These are phyloP conservation scores for Hemichromis elongatus DNA, from an alignment of 2,113 vertebrate genomes.

Conservation along the genomic window DNA sequence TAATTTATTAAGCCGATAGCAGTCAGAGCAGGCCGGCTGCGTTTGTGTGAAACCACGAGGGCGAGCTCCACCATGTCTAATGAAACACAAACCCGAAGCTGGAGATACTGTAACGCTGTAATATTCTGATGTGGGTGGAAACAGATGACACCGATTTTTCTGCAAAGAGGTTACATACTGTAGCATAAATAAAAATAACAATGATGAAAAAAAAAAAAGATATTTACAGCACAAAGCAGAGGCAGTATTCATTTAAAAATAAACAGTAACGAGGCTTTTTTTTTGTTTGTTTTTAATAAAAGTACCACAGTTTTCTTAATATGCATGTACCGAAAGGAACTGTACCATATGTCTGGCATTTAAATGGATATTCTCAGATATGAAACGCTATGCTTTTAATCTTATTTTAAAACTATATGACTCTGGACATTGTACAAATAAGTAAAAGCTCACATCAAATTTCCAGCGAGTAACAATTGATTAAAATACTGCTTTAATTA, in stretches of 20 bases:
- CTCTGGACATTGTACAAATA: conserved; percentile 43
- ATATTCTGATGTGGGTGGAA: conserved; percentile 21
- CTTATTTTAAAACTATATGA: conserved; percentile 36
- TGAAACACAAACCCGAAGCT: background rate
- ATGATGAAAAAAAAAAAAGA: background rate
- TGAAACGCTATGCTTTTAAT: background rate
- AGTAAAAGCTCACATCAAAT: conserved; percentile 46
- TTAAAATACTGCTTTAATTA: conserved; percentile 60
- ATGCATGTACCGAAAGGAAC: conserved; percentile 64
- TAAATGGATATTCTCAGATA: background rate
- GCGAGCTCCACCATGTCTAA: conserved; percentile 20
- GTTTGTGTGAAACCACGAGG: background rate
- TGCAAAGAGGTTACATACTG: background rate
- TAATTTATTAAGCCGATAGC: conserved; percentile 31
- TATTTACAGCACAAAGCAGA: conserved; percentile 28
- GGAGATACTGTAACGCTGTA: background rate
- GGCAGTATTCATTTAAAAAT: conserved; percentile 16
- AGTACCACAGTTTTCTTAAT: conserved; percentile 57
- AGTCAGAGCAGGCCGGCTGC: background rate
- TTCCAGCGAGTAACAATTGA: conserved; percentile 36
- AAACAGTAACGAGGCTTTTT: conserved; percentile 23
- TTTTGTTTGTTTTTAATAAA: conserved; percentile 28
- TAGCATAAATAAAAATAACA: background rate
- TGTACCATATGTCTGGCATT: conserved; percentile 62
- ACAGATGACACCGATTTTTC: background rate